Percentiles rank a stretch among this genome's conserved stretches.
phyloP scores from a whole-genome alignment of 2,888 invertebrate species.

The Glaucopsyche alexis region DNA sequence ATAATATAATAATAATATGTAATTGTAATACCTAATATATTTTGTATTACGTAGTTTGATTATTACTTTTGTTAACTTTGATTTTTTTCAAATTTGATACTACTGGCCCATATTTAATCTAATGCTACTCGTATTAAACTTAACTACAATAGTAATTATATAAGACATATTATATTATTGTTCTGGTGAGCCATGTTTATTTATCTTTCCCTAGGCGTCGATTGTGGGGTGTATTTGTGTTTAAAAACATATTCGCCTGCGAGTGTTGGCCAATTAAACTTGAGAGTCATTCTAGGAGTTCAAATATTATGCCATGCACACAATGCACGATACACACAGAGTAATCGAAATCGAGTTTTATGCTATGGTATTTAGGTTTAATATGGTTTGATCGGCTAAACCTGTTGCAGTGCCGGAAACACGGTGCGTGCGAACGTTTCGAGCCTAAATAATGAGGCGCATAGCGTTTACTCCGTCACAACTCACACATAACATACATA shows the following conservation, averaged over 20 bases:
- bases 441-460: constrained; percentile 52
- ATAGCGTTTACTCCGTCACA: constrained; percentile 39
- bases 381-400: constrained; percentile 37
- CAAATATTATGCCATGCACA: constrained; percentile 43
- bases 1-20: too few species aligned
- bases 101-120: too few species aligned
- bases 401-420: constrained; percentile 51
- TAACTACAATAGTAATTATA: too few species aligned
- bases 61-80: too few species aligned
- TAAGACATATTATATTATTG: neutral
- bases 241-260: constrained; percentile 28
- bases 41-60: too few species aligned
- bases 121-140: too few species aligned
- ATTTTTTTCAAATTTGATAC: too few species aligned
- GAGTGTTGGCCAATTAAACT: constrained; percentile 65
- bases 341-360: constrained; percentile 44
- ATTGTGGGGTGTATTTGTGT: constrained; percentile 1
- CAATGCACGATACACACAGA: constrained; percentile 32
- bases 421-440: constrained; percentile 52
- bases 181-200: neutral
- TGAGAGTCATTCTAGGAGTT: constrained; percentile 45
- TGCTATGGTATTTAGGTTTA: constrained; percentile 42
- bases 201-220: neutral
- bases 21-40: too few species aligned
- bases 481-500: constrained; percentile 29